A percentile compares a stretch with the other conserved stretches of the same genome.
Conservation (phyloP, 2,888 invertebrate species). For the Zootermopsis nevadensis region DNA sequence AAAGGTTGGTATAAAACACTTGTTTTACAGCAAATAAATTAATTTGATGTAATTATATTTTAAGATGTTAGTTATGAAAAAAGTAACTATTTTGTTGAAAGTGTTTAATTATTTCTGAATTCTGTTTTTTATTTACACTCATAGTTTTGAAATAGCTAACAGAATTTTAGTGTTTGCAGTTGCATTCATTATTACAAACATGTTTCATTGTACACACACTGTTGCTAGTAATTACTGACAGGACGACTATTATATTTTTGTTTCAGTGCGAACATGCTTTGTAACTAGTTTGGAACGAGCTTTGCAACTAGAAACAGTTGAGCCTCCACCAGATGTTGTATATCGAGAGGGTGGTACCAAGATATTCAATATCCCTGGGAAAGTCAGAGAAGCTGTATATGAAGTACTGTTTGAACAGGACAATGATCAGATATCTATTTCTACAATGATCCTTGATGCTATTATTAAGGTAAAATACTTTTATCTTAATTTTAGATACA, state of each 20-base stretch:
- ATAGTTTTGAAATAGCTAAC: no score
- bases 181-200: background rate
- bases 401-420: conserved; percentile 89
- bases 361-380: conserved; percentile 74
- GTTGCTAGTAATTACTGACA: no score
- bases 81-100: no score
- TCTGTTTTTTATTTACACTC: no score
- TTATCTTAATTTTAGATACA: no score
- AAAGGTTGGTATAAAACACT: conserved; percentile 65
- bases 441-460: conserved; percentile 87
- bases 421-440: conserved; percentile 82
- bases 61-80: no score
- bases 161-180: background rate
- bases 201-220: no score
- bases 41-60: no score
- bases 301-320: conserved; percentile 64
- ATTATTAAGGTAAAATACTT: conserved; percentile 71
- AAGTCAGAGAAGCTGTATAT: conserved; percentile 81
- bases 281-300: conserved; percentile 82
- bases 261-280: conserved; percentile 85
- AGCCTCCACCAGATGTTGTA: conserved; percentile 71
- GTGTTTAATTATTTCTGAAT: background rate
- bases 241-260: background rate
- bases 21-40: no score
- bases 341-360: conserved; percentile 73